Evolutionary conservation across 2,888 invertebrate species (phyloP), one percentile per base, ranked within the genome.

Genomic region (Calliphora vomitoria): DNA sequence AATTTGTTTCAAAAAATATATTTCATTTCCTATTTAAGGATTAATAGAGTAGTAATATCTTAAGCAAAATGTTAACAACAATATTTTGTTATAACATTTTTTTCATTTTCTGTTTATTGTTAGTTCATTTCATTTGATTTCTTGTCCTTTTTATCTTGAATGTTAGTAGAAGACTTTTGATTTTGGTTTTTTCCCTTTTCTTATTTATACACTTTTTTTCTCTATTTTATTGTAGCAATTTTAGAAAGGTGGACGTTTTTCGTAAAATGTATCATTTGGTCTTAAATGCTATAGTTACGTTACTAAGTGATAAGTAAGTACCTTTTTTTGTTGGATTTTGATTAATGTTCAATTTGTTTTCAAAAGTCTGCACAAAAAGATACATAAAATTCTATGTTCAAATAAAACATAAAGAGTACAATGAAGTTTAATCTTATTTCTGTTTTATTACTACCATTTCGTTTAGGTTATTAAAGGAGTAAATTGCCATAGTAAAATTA

Each of bases 1-100:
- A 88, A 88, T 89, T 88, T 82, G 82, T 60, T 82, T 55, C 38
- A 71, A 55, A 74, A 64, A 35, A 76, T 71, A 55, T 79, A 71
- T 68, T 86, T 82, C 55, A 74, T 79, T 86, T 76, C 25, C 72
- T 76, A 66, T 74, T 81, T 79, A 82, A 74, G 71, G 69, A 88
- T 87, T 75, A 87, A 82, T 78, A 75, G 38, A 75, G 78, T 41
- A 71, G 38, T 76, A 84, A 81, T n/a, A n/a, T 81, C 76, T 69
- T 66, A 60, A 47, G n/a, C 20, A 44, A 75, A 38, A 83, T 75
- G 53, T 71, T 66, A 60, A 75, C 69, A 80, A 58, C 20, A 60
- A 78, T 78, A 60, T 78, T 55, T 72, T 62, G 25, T 66, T 53
- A 58, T 4, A 78, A 20, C 53, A 50, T n/a, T 50, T 47, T 35